These are phyloP conservation scores for Aradus depressus DNA, from an alignment of 2,888 invertebrate species.

Conservation along the genomic window DNA sequence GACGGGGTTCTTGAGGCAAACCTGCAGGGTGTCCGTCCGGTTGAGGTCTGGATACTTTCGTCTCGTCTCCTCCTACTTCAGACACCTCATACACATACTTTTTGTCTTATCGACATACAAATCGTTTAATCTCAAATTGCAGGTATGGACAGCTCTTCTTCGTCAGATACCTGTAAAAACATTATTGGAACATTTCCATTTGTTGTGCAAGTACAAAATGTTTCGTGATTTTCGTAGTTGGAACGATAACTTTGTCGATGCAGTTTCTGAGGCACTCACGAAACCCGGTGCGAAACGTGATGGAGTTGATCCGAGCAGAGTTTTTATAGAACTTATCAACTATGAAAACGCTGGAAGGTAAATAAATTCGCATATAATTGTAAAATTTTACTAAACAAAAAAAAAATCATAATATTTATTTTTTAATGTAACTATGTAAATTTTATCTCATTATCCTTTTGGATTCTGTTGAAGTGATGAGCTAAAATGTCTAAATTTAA, in stretches of 20 bases:
- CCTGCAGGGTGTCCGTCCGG: too few relatives aligned
- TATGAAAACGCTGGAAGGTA: slow-evolving; percentile 22
- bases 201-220: slow-evolving; percentile 14
- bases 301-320: slow-evolving; percentile 20
- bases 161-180: slow-evolving; percentile 17
- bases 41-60: too few relatives aligned
- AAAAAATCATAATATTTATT: background rate
- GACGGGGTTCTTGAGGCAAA: too few relatives aligned
- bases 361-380: background rate
- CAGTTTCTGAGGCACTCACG: slow-evolving; percentile 8
- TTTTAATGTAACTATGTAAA: background rate
- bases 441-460: background rate
- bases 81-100: too few relatives aligned
- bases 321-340: slow-evolving; percentile 18
- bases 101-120: too few relatives aligned
- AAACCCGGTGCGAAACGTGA: slow-evolving; percentile 5
- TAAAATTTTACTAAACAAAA: background rate
- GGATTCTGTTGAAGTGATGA: background rate
- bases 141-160: slow-evolving; percentile 25
- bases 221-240: slow-evolving; percentile 16
- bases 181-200: slow-evolving; percentile 18
- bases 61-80: too few relatives aligned
- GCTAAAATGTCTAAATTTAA: background rate
- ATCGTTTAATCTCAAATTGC: background rate
- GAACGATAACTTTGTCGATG: slow-evolving; percentile 17